Base-by-base conservation (phyloP, 2,888 invertebrate genomes). In the Hirudinaria manillensis region DNA sequence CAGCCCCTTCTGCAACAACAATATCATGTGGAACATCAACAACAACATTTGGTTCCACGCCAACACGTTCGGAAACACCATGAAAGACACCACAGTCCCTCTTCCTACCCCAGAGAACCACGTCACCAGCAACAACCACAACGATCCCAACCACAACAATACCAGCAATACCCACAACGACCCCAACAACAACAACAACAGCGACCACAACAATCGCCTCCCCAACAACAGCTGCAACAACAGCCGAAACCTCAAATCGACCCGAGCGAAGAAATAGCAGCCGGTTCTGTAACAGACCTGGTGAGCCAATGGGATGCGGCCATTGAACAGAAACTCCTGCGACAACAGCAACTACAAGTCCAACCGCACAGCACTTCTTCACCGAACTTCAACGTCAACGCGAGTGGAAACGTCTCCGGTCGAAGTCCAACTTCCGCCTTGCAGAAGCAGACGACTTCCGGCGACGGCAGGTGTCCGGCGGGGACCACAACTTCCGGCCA, bases 221-320 rank as follows among this genome's bases (percentile, higher is more conserved):
- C 3, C 6, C 6, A 29, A 68, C 61, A 61, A 61, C 68, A 32
- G 34, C 7, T 68, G 3, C 36, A 10, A 1, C 68, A 68, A 68
- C 68, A 68, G 19, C 32, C 7, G 34, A 24, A 34, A 68, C n/a
- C 29, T n/a, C 68, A 2, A 34, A 36, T n/a, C 32, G 36, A 32
- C n/a, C 32, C 32, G 16, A 32, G 21, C n/a, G 68, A 68, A 68
- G 32, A 32, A 24, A 36, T 34, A n/a, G 32, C 68, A 1, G 68
- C 16, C 27, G 68, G 34, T 3, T 68, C 68, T 34, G 68, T 68
- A 10, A 68, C 34, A 2, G 68, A 68, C 68, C 13, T 34, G 36
- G 36, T 68, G 13, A 68, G 68, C 27, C 32, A 68, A 24, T 68
- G 68, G 68, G 68, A 68, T 68, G 68, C 68, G 10, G 68, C 36